Percentiles rank a stretch among this genome's conserved stretches.
phyloP scores from a whole-genome alignment of 2,888 invertebrate genomes.

The Eupithecia inturbata region DNA sequence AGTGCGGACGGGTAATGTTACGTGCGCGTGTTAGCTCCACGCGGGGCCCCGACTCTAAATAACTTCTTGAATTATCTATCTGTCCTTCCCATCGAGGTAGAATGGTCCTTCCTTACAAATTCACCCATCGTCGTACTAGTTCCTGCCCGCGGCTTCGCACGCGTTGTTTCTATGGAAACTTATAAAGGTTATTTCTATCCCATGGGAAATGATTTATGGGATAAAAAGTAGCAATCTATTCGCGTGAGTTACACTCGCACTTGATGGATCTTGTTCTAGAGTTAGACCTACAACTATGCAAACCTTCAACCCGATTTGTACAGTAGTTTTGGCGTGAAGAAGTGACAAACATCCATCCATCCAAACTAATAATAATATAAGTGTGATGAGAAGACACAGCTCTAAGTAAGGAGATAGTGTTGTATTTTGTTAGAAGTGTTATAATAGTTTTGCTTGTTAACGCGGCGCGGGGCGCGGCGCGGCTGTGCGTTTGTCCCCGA shows the following conservation, averaged over 20 bases:
- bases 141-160: not conserved
- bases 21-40: constrained; percentile 37
- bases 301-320: not conserved
- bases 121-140: not conserved
- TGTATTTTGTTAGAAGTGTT: not conserved
- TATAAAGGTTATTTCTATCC: not conserved
- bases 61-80: not conserved
- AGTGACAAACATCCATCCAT: not conserved
- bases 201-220: not conserved
- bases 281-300: not conserved
- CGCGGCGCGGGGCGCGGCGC: not conserved
- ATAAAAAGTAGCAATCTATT: too few species aligned
- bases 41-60: not conserved
- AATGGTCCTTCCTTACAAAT: not conserved
- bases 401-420: not conserved
- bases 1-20: constrained; percentile 37
- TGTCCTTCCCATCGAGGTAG: too few species aligned
- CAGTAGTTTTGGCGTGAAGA: not conserved
- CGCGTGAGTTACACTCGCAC: not conserved
- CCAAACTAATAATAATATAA: not conserved
- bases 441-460: not conserved
- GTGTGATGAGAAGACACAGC: not conserved
- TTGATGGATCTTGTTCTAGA: not conserved
- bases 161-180: not conserved
- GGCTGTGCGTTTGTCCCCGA: too few species aligned